A percentile compares a stretch with the other conserved stretches of the same genome.
phyloP scores from a whole-genome alignment of 2,888 invertebrate genomes.

The Mythimna impura region DNA sequence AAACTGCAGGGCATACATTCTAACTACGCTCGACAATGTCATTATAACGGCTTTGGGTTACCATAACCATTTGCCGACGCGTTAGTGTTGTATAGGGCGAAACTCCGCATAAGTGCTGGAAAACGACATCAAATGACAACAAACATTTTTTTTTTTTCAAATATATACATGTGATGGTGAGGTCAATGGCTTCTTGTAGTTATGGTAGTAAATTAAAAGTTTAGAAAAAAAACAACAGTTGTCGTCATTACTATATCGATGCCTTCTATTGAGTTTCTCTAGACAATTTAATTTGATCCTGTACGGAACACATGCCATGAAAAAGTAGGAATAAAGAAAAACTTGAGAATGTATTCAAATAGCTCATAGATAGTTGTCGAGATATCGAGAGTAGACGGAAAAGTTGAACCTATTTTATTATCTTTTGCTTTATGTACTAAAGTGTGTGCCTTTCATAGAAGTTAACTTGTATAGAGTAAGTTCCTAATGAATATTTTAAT shows the following conservation, averaged over 20 bases:
- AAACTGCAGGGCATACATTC: constrained; percentile 78
- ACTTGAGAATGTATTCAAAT: neutral
- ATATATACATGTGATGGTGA: no score
- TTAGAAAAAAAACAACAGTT: neutral
- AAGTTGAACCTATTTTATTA: neutral
- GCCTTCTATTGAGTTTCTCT: neutral
- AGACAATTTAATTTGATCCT: neutral
- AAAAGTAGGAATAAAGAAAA: neutral
- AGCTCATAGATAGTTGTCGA: neutral
- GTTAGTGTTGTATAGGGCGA: neutral
- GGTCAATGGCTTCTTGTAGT: no score
- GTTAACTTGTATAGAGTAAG: neutral
- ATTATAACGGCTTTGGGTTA: constrained; percentile 69
- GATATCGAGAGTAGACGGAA: neutral
- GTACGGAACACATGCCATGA: neutral
- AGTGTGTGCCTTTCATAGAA: constrained; percentile 5
- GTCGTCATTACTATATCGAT: neutral
- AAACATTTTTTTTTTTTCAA: no score
- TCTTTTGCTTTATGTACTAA: neutral
- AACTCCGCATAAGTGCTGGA: neutral
- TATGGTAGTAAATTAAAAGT: no score
- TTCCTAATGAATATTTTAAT: neutral
- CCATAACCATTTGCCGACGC: constrained; percentile 71
- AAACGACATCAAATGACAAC: neutral
- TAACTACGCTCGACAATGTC: constrained; percentile 72